phyloP scores from a whole-genome alignment of 2,888 invertebrate genomes.

The Stictocephala bisonia region DNA sequence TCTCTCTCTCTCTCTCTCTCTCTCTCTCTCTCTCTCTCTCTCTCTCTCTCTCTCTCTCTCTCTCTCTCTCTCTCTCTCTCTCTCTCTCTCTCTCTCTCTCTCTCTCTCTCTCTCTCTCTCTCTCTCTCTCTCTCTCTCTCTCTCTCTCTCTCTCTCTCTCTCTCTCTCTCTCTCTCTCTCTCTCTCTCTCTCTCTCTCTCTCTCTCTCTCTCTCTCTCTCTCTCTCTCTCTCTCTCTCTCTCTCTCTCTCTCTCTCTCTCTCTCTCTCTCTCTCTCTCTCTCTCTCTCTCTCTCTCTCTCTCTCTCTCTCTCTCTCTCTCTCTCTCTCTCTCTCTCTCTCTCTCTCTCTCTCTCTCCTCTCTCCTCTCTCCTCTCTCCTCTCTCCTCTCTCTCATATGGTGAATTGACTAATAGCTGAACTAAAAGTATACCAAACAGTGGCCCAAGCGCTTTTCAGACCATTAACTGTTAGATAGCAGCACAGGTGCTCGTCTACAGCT shows the following conservation, averaged over 20 bases:
- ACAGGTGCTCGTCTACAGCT: no score
- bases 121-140: constrained; percentile 52
- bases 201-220: background rate
- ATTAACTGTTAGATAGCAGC: no score
- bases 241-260: constrained; percentile 3
- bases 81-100: constrained; percentile 18
- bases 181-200: background rate
- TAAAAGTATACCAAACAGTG: no score
- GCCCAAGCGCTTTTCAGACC: no score
- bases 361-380: background rate
- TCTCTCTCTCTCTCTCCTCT: background rate
- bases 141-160: constrained; percentile 48
- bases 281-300: background rate
- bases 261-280: background rate
- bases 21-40: constrained; percentile 44
- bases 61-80: constrained; percentile 45
- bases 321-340: background rate
- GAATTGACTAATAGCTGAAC: no score
- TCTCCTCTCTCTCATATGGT: no score
- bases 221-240: background rate
- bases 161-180: background rate
- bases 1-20: constrained; percentile 9
- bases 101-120: constrained; percentile 33
- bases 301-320: background rate
- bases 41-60: constrained; percentile 46